These are phyloP conservation scores for Anoplopoma fimbria DNA, from an alignment of 2,113 vertebrate species.

Conservation along the genomic window DNA sequence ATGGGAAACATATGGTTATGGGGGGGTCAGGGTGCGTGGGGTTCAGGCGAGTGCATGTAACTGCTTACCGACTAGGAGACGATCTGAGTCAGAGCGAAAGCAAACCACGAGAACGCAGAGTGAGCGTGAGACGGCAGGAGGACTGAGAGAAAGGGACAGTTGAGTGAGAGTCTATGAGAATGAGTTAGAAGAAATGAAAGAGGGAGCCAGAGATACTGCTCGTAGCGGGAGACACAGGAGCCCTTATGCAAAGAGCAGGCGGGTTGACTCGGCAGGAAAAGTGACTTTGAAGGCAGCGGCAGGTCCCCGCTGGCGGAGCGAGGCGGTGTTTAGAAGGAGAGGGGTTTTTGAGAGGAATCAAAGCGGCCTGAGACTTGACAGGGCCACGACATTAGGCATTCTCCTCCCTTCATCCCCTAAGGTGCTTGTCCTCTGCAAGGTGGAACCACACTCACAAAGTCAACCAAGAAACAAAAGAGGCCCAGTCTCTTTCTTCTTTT, in stretches of 20 bases:
- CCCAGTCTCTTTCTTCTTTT: neutral
- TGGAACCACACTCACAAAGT: constrained; percentile 70
- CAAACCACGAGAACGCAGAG: neutral
- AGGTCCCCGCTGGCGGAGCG: constrained; percentile 60
- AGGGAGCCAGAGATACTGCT: neutral
- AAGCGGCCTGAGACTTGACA: constrained; percentile 74
- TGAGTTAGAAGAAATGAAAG: constrained; percentile 1
- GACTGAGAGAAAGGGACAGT: neutral
- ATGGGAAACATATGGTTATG: neutral
- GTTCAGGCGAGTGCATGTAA: neutral
- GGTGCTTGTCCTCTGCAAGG: constrained; percentile 75
- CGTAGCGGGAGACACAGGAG: constrained; percentile 11
- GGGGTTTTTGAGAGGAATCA: constrained; percentile 69
- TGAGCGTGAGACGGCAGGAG: too few relatives aligned
- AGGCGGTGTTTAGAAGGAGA: constrained; percentile 62
- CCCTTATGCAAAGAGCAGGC: constrained; percentile 21
- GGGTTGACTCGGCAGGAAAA: constrained; percentile 69
- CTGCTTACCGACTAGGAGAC: neutral
- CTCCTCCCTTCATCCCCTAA: constrained; percentile 71
- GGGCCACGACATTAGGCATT: constrained; percentile 74
- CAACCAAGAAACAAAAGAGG: constrained; percentile 41
- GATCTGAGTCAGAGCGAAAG: neutral
- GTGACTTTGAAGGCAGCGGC: constrained; percentile 75
- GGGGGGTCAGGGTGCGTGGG: constrained; percentile 11
- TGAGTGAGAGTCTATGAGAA: constrained; percentile 1